These are phyloP conservation scores for Balearica regulorum DNA, from an alignment of 2,797 vertebrate genomes.

Conservation along the genomic window DNA sequence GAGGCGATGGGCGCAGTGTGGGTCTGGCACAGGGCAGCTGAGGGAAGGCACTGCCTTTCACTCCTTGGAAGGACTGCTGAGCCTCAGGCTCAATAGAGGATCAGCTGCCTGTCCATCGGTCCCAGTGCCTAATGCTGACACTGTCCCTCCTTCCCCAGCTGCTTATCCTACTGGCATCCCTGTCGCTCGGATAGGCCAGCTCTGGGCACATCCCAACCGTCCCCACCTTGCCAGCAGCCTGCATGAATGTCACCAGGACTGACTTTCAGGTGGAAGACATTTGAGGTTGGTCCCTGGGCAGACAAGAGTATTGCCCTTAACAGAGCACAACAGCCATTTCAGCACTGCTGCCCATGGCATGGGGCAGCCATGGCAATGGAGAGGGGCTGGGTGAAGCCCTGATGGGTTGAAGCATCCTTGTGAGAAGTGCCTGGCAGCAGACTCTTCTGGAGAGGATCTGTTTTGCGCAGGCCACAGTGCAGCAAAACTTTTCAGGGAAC, in stretches of 20 bases:
- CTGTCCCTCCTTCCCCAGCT: not conserved
- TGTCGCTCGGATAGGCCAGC: fast-evolving
- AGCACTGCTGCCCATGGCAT: not conserved
- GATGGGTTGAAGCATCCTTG: not conserved
- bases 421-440: not conserved
- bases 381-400: not conserved
- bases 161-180: not conserved
- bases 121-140: not conserved
- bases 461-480: not conserved
- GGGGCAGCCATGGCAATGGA: not conserved
- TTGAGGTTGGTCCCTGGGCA: not conserved
- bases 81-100: not conserved
- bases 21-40: not conserved
- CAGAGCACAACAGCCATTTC: not conserved
- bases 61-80: not conserved
- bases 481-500: not conserved
- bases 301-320: not conserved
- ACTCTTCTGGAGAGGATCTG: not conserved
- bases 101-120: not conserved
- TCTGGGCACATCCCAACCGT: not conserved
- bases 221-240: not conserved
- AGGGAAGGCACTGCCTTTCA: not conserved
- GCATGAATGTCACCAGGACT: not conserved
- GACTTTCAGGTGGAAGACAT: not conserved
- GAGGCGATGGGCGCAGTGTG: not conserved